phyloP scores from a whole-genome alignment of 2,888 invertebrate species.

The Byasa hedistus region DNA sequence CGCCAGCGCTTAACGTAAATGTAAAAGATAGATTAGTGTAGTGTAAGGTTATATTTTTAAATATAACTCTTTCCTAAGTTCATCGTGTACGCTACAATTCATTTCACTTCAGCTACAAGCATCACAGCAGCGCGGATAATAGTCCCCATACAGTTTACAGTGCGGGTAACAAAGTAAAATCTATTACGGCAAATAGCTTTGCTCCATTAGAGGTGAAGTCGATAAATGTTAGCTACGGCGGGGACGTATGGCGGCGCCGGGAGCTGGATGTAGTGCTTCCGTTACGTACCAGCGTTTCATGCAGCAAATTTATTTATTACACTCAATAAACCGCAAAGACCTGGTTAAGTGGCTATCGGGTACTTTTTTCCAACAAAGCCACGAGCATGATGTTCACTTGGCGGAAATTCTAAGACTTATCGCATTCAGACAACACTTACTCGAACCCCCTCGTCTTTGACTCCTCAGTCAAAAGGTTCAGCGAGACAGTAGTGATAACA shows the following conservation, averaged over 20 bases:
- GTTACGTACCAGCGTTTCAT: conserved; percentile 5
- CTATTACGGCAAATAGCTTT: conserved; percentile 56
- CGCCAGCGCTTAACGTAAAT: no score
- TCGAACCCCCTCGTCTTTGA: no score
- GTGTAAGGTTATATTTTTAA: neutral
- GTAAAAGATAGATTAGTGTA: neutral
- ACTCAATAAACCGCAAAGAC: no score
- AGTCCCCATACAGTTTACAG: conserved; percentile 49
- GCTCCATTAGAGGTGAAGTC: conserved; percentile 55
- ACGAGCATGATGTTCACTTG: no score
- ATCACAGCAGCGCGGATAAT: conserved; percentile 33
- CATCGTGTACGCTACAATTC: no score
- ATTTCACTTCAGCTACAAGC: conserved; percentile 1
- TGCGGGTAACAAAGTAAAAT: conserved; percentile 53
- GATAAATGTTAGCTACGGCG: conserved; percentile 52
- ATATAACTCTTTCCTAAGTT: neutral
- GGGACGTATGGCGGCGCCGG: conserved; percentile 23
- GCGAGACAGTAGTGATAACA: no score
- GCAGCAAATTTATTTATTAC: neutral
- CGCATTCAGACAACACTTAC: no score
- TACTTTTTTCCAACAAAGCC: no score
- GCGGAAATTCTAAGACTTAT: no score
- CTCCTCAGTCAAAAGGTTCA: no score
- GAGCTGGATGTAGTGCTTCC: conserved; percentile 6
- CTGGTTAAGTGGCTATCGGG: no score